Conservation (phyloP, 2,797 vertebrate genomes). For the Masticophis lateralis region DNA sequence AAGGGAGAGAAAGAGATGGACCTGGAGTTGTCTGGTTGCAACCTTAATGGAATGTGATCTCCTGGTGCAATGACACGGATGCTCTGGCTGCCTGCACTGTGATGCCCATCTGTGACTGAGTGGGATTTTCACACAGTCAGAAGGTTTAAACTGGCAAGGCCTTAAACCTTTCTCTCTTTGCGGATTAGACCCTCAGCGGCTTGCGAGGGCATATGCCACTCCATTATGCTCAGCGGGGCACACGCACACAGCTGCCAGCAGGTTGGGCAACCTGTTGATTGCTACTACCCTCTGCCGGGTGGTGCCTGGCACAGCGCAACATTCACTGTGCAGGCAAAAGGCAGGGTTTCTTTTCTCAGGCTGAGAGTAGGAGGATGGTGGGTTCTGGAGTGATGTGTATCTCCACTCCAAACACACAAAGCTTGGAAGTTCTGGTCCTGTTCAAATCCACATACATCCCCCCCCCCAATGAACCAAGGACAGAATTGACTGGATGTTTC, state of each 20-base stretch:
- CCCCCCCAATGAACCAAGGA: not conserved
- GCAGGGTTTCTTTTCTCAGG: not conserved
- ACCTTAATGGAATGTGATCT: not conserved
- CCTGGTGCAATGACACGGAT: not conserved
- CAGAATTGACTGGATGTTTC: not conserved
- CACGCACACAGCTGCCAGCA: not conserved
- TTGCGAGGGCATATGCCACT: constrained; percentile 32
- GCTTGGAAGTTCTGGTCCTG: not conserved
- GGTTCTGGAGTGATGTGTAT: not conserved
- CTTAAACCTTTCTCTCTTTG: constrained; percentile 23
- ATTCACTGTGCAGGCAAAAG: not conserved
- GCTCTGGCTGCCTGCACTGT: no score
- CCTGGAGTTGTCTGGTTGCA: not conserved
- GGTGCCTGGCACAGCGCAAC: not conserved
- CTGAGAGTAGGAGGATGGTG: not conserved
- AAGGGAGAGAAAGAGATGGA: no score
- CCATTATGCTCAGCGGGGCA: constrained; percentile 21
- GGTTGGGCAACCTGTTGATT: not conserved
- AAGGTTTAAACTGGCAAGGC: constrained; percentile 19
- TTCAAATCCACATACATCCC: not conserved
- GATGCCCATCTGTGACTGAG: constrained; percentile 32
- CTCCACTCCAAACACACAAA: not conserved
- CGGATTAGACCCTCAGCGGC: constrained; percentile 25
- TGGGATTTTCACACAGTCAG: constrained; percentile 32
- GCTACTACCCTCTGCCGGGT: constrained; percentile 10